phyloP scores from a whole-genome alignment of 2,797 vertebrate species.

The Acomys russatus region DNA sequence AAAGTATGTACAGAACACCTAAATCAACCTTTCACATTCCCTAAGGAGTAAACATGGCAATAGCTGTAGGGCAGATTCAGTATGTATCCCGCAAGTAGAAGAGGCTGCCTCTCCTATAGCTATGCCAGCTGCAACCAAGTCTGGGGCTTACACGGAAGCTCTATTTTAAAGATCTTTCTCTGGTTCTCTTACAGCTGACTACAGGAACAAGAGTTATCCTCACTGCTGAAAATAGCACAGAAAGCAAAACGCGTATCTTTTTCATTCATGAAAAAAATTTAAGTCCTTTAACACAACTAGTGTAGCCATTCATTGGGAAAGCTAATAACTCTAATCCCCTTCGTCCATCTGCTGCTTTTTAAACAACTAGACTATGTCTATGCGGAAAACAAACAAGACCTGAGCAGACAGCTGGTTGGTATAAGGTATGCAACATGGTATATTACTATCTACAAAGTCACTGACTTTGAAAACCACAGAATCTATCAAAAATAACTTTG shows the following conservation, averaged over 20 bases:
- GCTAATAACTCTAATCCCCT: conserved; percentile 87
- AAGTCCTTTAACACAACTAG: conserved; percentile 84
- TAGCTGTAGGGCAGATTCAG: conserved; percentile 67
- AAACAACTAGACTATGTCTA: conserved; percentile 87
- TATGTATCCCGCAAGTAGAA: conserved; percentile 67
- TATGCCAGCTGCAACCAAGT: conserved; percentile 83
- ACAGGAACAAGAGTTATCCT: conserved; percentile 81
- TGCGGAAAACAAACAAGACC: conserved; percentile 87
- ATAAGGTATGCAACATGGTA: conserved; percentile 87
- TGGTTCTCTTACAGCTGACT: conserved; percentile 80
- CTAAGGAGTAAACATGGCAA: conserved; percentile 66
- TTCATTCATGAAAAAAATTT: conserved; percentile 85
- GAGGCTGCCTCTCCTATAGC: conserved; percentile 78
- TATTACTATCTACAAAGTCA: conserved; percentile 81
- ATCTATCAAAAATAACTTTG: conserved; percentile 51
- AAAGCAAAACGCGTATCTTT: conserved; percentile 85
- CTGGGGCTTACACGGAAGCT: conserved; percentile 71
- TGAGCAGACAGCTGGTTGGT: conserved; percentile 89
- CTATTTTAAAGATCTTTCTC: conserved; percentile 85
- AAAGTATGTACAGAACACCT: conserved; percentile 73
- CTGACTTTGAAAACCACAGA: conserved; percentile 87
- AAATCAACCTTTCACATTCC: conserved; percentile 70
- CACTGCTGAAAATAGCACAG: conserved; percentile 83
- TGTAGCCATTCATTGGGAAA: conserved; percentile 85
- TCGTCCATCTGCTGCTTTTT: conserved; percentile 89